Base-by-base conservation (phyloP, 2,888 invertebrate species). In the Lasius platythorax region DNA sequence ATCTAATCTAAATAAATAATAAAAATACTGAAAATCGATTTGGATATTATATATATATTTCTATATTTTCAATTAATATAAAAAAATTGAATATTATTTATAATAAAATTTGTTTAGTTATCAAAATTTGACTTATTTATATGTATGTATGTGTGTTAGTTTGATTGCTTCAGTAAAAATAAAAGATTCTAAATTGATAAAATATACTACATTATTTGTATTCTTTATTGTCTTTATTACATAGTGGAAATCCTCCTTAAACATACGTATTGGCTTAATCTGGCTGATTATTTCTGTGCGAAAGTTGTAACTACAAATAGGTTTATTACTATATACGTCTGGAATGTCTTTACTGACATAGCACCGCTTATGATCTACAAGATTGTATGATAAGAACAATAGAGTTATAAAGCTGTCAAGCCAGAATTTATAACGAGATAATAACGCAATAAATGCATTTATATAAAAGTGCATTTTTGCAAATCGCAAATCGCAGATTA, bases 361-460 rank as follows among this genome's bases (percentile, higher is more conserved):
- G 37, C 18, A 18, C 18, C 28, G 66, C 37, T 66, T 53, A 37
- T 76, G 28, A 64, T 28, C 53, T 53, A 37, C 28, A 76, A 76
- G 66, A 76, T 76, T 53, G 18, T 53, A 28, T 53, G 76, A 76
- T 66, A 76, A 76, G 76, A 66, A 76, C 66, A 76, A 66, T 76
- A 76, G 76, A 76, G 76, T 76, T 66, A n/a, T 76, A 66, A 76
- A 76, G 53, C 50, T 66, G 64, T 66, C 75, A 66, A 66, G 37
- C 50, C 28, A 50, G 66, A 76, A 53, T 12, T 53, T 76, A 76
- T 23, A 66, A 18, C 12, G 23, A 64, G 23, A 53, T 50, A 23
- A n/a, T 40, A 73, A 43, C 15, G 15, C 28, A 74, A 74, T 46
- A 67, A 67, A 43, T 43, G 67, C 28, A 43, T 67, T 53, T 53